Evolutionary conservation across 2,888 invertebrate genomes (phyloP).

Genomic region (Herminia tarsipennalis): DNA sequence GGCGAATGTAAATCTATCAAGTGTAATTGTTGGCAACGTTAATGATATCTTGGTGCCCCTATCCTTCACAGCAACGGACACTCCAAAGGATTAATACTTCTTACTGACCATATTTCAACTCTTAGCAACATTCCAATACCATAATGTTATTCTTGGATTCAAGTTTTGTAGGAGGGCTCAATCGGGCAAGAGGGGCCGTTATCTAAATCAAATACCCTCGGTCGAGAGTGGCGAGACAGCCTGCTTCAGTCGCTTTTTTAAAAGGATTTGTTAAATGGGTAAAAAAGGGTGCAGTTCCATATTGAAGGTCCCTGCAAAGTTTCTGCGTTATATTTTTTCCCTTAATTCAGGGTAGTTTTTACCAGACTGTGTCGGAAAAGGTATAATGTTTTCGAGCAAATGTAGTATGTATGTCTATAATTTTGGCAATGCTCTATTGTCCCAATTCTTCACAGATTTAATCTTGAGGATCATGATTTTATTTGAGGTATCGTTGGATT

Average conservation of each 20-base stretch:
- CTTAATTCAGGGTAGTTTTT: not conserved
- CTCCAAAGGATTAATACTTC: not conserved
- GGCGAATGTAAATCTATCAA: too few species aligned
- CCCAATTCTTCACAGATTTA: too few species aligned
- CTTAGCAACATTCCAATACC: constrained; percentile 23
- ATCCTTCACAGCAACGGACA: too few species aligned
- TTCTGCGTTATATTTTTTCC: not conserved
- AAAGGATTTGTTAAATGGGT: constrained; percentile 53
- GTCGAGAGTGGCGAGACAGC: constrained; percentile 46
- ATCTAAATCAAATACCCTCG: constrained; percentile 60
- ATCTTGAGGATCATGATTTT: too few species aligned
- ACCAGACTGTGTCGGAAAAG: not conserved
- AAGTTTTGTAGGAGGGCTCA: constrained; percentile 17
- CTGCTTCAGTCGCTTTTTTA: constrained; percentile 49
- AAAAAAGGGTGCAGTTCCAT: constrained; percentile 39
- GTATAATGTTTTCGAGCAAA: too few species aligned
- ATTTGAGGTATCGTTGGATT: too few species aligned
- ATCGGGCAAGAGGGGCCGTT: constrained; percentile 43
- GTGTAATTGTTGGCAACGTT: too few species aligned
- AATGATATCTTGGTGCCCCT: too few species aligned
- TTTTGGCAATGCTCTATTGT: too few species aligned
- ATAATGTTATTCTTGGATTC: constrained; percentile 1
- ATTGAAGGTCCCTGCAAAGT: constrained; percentile 2
- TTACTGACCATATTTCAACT: not conserved
- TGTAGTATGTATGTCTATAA: too few species aligned